Percentiles rank a stretch among this genome's conserved stretches.
These are phyloP conservation scores for Riptortus pedestris DNA, from an alignment of 1,140 invertebrate genomes.

Conservation along the genomic window DNA sequence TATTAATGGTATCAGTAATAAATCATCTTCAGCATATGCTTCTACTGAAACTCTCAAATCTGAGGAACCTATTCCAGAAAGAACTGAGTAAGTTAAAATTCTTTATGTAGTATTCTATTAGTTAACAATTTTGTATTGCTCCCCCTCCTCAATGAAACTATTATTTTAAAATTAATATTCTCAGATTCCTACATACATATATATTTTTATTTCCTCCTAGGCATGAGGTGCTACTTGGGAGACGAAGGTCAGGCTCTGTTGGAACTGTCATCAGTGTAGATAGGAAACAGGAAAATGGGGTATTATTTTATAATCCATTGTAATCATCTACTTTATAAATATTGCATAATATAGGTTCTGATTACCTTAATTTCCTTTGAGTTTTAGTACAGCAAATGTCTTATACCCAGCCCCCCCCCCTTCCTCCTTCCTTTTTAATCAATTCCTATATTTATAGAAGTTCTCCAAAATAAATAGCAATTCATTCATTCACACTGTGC, in stretches of 20 bases:
- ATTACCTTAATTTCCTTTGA: too few species aligned
- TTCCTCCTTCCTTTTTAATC: too few species aligned
- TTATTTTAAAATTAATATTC: too few species aligned
- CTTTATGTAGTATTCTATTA: background rate
- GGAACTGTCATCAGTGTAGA: conserved; percentile 35
- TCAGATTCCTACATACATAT: too few species aligned
- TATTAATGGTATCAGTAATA: background rate
- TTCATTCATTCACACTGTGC: too few species aligned
- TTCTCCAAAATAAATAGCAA: too few species aligned
- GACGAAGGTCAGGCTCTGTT: conserved; percentile 36
- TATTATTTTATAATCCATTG: conserved; percentile 15
- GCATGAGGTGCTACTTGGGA: conserved; percentile 27
- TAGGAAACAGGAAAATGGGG: conserved; percentile 26
- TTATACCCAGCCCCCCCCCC: too few species aligned
- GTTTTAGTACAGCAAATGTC: too few species aligned
- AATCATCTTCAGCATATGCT: background rate
- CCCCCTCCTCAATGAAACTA: too few species aligned
- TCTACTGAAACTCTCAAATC: background rate
- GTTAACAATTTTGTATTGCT: too few species aligned
- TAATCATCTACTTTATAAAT: background rate
- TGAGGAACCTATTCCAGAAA: background rate
- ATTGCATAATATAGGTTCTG: too few species aligned
- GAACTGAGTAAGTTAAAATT: background rate
- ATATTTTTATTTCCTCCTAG: background rate
- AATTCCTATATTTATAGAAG: too few species aligned